These are phyloP conservation scores for Phrynosoma platyrhinos DNA, from an alignment of 2,113 vertebrate genomes.

Conservation along the genomic window DNA sequence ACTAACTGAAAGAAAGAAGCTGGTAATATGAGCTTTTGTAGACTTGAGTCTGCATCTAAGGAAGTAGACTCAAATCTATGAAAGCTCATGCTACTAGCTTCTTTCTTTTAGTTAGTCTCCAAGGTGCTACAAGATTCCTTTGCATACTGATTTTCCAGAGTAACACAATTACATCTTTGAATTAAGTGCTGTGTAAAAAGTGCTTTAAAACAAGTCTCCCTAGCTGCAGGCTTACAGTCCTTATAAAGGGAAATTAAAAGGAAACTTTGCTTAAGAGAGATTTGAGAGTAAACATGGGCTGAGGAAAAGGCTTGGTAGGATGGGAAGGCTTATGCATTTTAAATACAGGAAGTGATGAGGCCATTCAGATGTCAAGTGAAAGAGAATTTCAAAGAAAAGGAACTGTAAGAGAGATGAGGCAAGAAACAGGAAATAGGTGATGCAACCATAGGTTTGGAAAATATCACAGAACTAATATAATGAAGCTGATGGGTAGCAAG, in stretches of 20 bases:
- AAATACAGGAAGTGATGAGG: background rate
- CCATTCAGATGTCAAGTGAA: background rate
- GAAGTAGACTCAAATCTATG: too few species aligned
- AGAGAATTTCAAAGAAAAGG: conserved; percentile 4
- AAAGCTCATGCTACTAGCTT: too few species aligned
- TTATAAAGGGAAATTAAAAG: background rate
- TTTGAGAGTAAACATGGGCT: background rate
- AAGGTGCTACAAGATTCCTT: too few species aligned
- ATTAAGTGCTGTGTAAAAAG: background rate
- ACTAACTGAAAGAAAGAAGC: too few species aligned
- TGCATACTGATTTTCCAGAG: too few species aligned
- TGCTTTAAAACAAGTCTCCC: background rate
- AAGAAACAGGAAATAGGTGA: conserved; percentile 6
- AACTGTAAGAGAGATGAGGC: background rate
- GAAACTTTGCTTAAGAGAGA: background rate
- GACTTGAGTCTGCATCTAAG: too few species aligned
- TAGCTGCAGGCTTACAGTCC: background rate
- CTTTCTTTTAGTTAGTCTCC: too few species aligned
- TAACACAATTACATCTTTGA: too few species aligned
- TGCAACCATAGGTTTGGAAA: background rate
- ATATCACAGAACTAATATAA: background rate
- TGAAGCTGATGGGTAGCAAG: too few species aligned
- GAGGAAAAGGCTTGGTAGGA: background rate
- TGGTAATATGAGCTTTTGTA: too few species aligned
- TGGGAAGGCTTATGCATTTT: background rate